Conservation (phyloP, 64 coral and sea anemone species). For the Orbicella faveolata region DNA sequence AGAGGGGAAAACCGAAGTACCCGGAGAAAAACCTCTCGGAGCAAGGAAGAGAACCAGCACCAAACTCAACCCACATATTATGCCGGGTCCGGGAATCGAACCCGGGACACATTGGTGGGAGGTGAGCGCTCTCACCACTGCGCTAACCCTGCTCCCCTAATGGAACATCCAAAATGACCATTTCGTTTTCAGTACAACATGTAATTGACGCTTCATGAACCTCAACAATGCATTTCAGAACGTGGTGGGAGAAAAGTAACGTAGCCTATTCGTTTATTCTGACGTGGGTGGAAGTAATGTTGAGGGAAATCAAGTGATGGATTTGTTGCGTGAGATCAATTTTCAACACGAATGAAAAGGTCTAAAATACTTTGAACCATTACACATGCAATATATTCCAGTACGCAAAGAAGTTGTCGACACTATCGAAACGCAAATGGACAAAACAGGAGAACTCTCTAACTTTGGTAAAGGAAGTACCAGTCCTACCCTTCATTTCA, state of each 20-base stretch:
- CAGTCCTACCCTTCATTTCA: background rate
- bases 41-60: no score
- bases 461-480: background rate
- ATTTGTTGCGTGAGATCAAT: conserved; percentile 3
- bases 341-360: background rate
- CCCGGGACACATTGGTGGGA: no score
- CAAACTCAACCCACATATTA: no score
- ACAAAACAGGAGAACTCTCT: background rate
- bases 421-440: background rate
- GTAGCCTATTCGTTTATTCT: background rate
- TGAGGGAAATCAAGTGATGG: conserved; percentile 18
- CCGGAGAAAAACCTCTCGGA: no score
- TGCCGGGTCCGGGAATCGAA: no score
- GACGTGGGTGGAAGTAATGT: background rate
- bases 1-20: no score
- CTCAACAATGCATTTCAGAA: background rate
- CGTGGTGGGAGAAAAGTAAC: background rate
- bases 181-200: background rate
- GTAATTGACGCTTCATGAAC: background rate
- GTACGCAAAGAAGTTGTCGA: background rate
- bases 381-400: background rate
- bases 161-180: background rate
- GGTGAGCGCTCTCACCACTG: no score
- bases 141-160: no score
- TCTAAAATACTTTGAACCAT: conserved; percentile 2